Percentiles rank a stretch among this genome's conserved stretches.
phyloP scores from a whole-genome alignment of 2,113 vertebrate species.

The Pseudois nayaur region DNA sequence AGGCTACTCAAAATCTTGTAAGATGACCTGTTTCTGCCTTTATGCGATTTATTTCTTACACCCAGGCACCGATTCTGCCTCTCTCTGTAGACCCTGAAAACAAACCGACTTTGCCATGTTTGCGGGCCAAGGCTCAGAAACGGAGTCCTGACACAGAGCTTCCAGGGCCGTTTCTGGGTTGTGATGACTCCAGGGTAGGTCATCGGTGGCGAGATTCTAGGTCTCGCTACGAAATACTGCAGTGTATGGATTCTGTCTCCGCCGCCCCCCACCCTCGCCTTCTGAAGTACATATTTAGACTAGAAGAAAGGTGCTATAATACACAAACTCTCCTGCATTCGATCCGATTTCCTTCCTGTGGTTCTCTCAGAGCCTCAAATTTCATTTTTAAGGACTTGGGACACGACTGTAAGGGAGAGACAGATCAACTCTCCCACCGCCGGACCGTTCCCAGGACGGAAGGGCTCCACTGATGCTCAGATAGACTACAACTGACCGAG shows the following conservation, averaged over 20 bases:
- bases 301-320: not conserved
- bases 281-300: not conserved
- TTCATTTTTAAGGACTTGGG: not conserved
- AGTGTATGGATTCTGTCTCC: not conserved
- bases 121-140: not conserved
- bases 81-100: not conserved
- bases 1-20: slow-evolving; percentile 1
- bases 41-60: not conserved
- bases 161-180: not conserved
- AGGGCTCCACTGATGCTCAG: not conserved
- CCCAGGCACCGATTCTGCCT: not conserved
- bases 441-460: not conserved
- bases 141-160: not conserved
- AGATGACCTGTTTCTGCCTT: not conserved
- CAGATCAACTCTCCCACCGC: not conserved
- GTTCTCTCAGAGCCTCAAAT: not conserved
- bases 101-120: not conserved
- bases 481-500: not conserved
- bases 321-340: not conserved
- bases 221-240: slow-evolving; percentile 19
- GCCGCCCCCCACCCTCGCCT: not conserved
- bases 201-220: not conserved
- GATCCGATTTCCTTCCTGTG: not conserved
- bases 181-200: not conserved
- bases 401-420: not conserved